Conservation (phyloP, 2,797 vertebrate species). For the Clamator glandarius region DNA sequence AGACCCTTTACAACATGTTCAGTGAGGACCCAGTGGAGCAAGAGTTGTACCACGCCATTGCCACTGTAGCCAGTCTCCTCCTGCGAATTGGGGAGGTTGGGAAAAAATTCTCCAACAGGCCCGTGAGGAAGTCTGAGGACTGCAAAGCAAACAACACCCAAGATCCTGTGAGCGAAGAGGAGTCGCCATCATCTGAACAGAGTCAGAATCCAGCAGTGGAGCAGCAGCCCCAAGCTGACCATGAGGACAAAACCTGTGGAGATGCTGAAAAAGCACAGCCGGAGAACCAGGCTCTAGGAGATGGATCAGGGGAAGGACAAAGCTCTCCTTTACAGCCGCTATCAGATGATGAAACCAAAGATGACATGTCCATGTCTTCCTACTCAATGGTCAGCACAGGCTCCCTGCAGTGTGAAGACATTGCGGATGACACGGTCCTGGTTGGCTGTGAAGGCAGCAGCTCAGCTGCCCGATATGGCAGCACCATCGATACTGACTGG, state of each 20-base stretch:
- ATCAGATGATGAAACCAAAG: constrained; percentile 90
- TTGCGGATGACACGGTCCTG: constrained; percentile 88
- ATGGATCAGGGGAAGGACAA: constrained; percentile 80
- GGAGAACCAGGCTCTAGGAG: constrained; percentile 75
- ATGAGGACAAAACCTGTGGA: constrained; percentile 58
- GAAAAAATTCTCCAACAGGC: constrained; percentile 87
- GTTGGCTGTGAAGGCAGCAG: constrained; percentile 79
- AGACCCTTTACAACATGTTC: constrained; percentile 99
- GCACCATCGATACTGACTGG: constrained; percentile 89
- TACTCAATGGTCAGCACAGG: constrained; percentile 92
- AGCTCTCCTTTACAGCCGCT: constrained; percentile 72
- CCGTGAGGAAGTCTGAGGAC: constrained; percentile 70
- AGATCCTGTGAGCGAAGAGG: constrained; percentile 63
- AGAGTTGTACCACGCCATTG: constrained; percentile 94
- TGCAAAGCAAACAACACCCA: constrained; percentile 30
- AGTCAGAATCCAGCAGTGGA: constrained; percentile 62
- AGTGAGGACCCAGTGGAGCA: constrained; percentile 91
- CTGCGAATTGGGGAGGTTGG: constrained; percentile 95
- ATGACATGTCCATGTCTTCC: constrained; percentile 92
- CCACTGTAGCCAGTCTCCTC: constrained; percentile 94
- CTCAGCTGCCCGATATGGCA: constrained; percentile 75
- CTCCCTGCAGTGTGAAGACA: constrained; percentile 92
- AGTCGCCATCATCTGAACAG: constrained; percentile 55
- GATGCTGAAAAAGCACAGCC: constrained; percentile 75
- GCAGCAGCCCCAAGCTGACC: constrained; percentile 43